Base-by-base conservation (phyloP, 1,140 invertebrate genomes). In the Calliopsis andreniformis region DNA sequence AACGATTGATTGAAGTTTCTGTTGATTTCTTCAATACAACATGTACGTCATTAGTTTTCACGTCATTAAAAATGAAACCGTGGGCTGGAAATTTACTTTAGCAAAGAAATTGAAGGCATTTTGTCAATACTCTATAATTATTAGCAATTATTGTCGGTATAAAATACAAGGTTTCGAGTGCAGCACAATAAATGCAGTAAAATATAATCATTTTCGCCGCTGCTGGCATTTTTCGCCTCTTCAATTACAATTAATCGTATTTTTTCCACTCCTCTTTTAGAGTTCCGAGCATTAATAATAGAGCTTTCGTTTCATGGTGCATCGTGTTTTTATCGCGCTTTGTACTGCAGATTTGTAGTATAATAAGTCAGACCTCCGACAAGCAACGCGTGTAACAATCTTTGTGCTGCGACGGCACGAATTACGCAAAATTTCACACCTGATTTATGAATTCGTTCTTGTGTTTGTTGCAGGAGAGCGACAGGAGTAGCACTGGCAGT, bases 401-500 rank as follows among this genome's bases (percentile, higher is more conserved):
- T 42, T 5, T 18, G 2, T 18, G n/a, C 45, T 18, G 18, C 45
- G 18, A n/a, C n/a, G n/a, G n/a, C n/a, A n/a, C n/a, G n/a, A n/a
- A n/a, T n/a, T n/a, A 47, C 8, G 4, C 35, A 5, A 10, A 47
- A 28, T 35, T 8, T 23, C 3, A 39, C 18, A 64, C 7, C 12
- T 30, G 45, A 12, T 20, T 39, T 14, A 35, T 32, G 23, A 23
- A 51, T 62, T 56, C 53, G 51, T 18, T 42, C 49, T 42, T 56
- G 49, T 71, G 51, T 75, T 82, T 89, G 87, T 94, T 94, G 80
- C 93, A 95, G 93, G 95, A 95, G 89, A 95, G 94, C 85, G 94
- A 95, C 86, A 93, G 94, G 91, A 95, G 94, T 91, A 94, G 94
- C 88, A 93, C 93, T 80, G 94, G 94, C 63, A 95, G 94, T 86